Evolutionary conservation across 2,797 vertebrate genomes (phyloP).

Genomic region (Novumbra hubbsi): DNA sequence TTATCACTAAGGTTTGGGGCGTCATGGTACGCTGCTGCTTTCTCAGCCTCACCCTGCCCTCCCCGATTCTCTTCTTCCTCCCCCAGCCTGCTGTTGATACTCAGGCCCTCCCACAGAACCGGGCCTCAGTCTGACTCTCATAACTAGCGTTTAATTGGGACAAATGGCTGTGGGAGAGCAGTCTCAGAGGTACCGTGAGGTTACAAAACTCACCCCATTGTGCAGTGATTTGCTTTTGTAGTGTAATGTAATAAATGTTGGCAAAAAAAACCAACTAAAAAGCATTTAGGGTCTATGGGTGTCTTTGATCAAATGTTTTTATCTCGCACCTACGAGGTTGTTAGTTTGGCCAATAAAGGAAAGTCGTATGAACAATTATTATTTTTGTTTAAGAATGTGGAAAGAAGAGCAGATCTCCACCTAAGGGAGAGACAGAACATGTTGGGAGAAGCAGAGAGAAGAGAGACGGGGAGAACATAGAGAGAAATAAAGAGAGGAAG

Average conservation of each 20-base stretch:
- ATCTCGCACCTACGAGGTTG: not conserved
- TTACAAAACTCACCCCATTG: too few relatives aligned
- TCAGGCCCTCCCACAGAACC: not conserved
- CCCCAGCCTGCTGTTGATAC: not conserved
- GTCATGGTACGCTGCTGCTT: conserved; percentile 31
- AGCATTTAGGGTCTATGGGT: too few relatives aligned
- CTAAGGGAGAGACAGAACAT: not conserved
- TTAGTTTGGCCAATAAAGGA: not conserved
- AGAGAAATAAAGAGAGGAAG: not conserved
- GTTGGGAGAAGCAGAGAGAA: not conserved
- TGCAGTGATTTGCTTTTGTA: too few relatives aligned
- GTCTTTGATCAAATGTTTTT: too few relatives aligned
- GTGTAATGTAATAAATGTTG: too few relatives aligned
- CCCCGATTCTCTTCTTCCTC: not conserved
- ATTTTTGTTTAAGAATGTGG: not conserved
- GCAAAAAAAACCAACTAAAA: too few relatives aligned
- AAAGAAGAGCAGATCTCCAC: not conserved
- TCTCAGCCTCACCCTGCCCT: conserved; percentile 9
- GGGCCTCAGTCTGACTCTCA: conserved; percentile 15
- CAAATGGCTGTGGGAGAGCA: conserved; percentile 17
- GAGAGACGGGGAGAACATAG: not conserved
- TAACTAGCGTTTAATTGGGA: conserved; percentile 38
- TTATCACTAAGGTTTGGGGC: conserved; percentile 41
- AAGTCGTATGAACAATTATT: not conserved
- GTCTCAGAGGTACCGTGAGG: too few relatives aligned